Conservation (phyloP, 2,888 invertebrate genomes). For the Drosophila macrospina region DNA sequence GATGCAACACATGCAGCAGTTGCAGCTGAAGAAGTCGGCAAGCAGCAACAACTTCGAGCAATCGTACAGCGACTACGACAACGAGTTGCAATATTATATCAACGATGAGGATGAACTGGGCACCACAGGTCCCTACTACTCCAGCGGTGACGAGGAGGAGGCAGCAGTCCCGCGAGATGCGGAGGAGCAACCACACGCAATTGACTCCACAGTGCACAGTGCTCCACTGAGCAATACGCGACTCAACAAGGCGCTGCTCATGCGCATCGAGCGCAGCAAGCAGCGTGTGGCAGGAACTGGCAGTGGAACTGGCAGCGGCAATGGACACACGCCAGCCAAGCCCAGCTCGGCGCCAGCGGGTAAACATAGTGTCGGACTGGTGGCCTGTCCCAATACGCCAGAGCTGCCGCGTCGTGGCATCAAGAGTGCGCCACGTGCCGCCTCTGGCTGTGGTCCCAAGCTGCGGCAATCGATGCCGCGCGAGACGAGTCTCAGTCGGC, state of each 20-base stretch:
- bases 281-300: slow-evolving; percentile 77
- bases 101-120: slow-evolving; percentile 85
- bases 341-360: slow-evolving; percentile 84
- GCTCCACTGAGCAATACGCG: slow-evolving; percentile 86
- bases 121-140: slow-evolving; percentile 83
- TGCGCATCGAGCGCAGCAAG: slow-evolving; percentile 86
- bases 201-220: slow-evolving; percentile 42
- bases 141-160: slow-evolving; percentile 81
- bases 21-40: slow-evolving; percentile 84
- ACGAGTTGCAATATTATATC: slow-evolving; percentile 84
- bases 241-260: slow-evolving; percentile 91
- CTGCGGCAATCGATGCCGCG: slow-evolving; percentile 85
- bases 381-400: slow-evolving; percentile 87
- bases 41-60: slow-evolving; percentile 85
- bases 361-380: slow-evolving; percentile 68
- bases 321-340: slow-evolving; percentile 58
- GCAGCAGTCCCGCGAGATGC: slow-evolving; percentile 29
- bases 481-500: slow-evolving; percentile 84
- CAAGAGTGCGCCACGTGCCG: slow-evolving; percentile 76
- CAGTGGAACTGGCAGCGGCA: slow-evolving; percentile 10
- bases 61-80: slow-evolving; percentile 84
- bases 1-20: slow-evolving; percentile 34
- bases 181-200: slow-evolving; percentile 22
- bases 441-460: slow-evolving; percentile 54
- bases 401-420: slow-evolving; percentile 86